A percentile compares a stretch with the other conserved stretches of the same genome.
phyloP scores from a whole-genome alignment of 2,113 vertebrate species.

The Pelodiscus sinensis region DNA sequence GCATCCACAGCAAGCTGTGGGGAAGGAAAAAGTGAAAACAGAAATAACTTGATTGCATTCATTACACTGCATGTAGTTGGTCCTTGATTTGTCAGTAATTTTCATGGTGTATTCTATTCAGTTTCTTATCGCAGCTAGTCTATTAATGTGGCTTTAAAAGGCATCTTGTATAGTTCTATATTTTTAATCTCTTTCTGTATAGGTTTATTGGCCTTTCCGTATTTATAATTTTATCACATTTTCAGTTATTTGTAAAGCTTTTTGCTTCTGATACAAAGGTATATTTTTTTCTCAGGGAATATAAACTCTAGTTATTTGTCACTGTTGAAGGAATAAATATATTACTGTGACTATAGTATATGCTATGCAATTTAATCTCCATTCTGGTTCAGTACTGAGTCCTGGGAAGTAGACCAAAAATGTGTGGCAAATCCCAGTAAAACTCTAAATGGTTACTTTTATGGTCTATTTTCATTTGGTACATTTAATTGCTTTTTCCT shows the following conservation, averaged over 20 bases:
- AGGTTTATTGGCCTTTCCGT: background rate
- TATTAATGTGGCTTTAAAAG: background rate
- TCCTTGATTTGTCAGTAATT: slow-evolving; percentile 17
- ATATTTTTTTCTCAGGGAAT: background rate
- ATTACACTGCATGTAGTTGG: background rate
- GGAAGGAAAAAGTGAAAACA: background rate
- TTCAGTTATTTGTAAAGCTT: background rate
- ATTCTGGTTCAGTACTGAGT: accelerated
- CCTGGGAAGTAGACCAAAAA: background rate
- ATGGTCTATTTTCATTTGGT: background rate
- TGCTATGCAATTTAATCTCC: background rate
- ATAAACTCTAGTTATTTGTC: background rate
- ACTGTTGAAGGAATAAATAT: background rate
- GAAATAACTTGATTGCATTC: background rate
- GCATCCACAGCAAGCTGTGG: background rate
- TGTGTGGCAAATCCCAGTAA: background rate
- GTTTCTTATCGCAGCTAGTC: background rate
- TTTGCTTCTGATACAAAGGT: background rate
- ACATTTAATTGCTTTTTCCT: background rate
- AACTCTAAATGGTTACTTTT: background rate
- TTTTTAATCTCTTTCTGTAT: background rate
- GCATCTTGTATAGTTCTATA: background rate
- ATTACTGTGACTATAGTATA: background rate
- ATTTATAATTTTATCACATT: background rate
- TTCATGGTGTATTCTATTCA: background rate